These are phyloP conservation scores for Tyrannus savana DNA, from an alignment of 2,113 vertebrate genomes.

Conservation along the genomic window DNA sequence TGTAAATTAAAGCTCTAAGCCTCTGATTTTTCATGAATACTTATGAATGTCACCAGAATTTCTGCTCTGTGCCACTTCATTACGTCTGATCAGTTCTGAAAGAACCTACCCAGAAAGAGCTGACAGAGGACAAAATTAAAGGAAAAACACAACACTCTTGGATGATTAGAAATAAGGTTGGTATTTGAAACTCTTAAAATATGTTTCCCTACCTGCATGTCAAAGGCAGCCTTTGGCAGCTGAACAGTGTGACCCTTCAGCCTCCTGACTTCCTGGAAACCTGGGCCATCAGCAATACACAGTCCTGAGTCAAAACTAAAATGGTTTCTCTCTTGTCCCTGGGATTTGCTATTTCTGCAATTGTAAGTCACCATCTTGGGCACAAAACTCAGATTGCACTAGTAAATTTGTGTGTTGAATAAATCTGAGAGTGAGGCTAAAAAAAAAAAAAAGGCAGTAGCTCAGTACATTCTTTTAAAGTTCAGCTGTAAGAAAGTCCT, in stretches of 20 bases:
- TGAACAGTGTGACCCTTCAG: neutral
- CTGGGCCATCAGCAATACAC: neutral
- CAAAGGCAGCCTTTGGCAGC: neutral
- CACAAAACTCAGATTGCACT: neutral
- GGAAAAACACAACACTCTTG: neutral
- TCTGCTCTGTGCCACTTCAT: neutral
- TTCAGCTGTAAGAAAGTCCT: neutral
- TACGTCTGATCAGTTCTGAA: neutral
- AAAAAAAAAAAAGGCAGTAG: neutral
- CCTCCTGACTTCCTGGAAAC: neutral
- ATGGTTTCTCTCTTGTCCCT: neutral
- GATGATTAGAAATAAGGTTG: neutral
- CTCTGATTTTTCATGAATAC: neutral
- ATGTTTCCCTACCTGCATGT: neutral
- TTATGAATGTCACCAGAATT: neutral
- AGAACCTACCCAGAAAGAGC: neutral
- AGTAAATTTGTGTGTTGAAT: neutral
- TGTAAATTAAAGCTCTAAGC: neutral
- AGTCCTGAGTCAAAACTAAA: neutral
- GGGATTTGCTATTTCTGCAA: neutral
- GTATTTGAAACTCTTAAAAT: neutral
- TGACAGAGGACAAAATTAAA: neutral
- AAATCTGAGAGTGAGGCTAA: neutral
- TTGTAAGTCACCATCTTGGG: neutral
- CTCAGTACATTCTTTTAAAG: neutral